phyloP scores from a whole-genome alignment of 2,888 invertebrate genomes.

The Eupeodes luniger region DNA sequence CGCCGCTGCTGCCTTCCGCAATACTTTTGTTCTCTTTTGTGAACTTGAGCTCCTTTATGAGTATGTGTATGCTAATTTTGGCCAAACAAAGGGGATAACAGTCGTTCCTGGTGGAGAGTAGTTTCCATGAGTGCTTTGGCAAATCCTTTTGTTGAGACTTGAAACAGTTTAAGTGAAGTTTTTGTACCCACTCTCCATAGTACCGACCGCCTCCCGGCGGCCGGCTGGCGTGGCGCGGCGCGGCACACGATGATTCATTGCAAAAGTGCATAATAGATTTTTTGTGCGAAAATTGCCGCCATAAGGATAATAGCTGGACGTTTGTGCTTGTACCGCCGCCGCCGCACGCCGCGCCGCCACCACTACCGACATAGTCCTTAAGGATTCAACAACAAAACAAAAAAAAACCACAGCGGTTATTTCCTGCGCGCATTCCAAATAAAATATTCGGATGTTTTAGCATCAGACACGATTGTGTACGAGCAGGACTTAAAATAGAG shows the following conservation, averaged over 20 bases:
- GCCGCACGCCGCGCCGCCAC: not conserved
- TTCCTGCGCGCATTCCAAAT: constrained; percentile 43
- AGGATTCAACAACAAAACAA: constrained; percentile 18
- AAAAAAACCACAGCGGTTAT: constrained; percentile 15
- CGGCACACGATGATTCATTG: constrained; percentile 62
- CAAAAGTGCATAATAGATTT: constrained; percentile 72
- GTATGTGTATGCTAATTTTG: constrained; percentile 68
- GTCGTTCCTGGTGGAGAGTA: constrained; percentile 20
- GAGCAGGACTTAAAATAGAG: constrained; percentile 3
- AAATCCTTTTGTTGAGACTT: constrained; percentile 59
- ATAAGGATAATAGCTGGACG: constrained; percentile 66
- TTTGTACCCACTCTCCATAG: constrained; percentile 7
- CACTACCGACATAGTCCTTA: not conserved
- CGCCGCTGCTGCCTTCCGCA: not conserved
- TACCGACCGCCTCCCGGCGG: not conserved
- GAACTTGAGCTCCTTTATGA: constrained; percentile 69
- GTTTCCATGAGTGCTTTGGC: constrained; percentile 46
- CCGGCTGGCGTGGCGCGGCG: no score
- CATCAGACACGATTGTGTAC: constrained; percentile 52
- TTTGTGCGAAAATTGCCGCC: constrained; percentile 70
- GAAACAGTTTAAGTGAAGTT: constrained; percentile 67
- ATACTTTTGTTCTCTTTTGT: constrained; percentile 56
- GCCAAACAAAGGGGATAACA: constrained; percentile 36
- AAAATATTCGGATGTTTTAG: constrained; percentile 56
- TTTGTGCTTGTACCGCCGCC: not conserved